These are phyloP conservation scores for Dolichopus griseipennis DNA, from an alignment of 2,888 invertebrate species.

Conservation along the genomic window DNA sequence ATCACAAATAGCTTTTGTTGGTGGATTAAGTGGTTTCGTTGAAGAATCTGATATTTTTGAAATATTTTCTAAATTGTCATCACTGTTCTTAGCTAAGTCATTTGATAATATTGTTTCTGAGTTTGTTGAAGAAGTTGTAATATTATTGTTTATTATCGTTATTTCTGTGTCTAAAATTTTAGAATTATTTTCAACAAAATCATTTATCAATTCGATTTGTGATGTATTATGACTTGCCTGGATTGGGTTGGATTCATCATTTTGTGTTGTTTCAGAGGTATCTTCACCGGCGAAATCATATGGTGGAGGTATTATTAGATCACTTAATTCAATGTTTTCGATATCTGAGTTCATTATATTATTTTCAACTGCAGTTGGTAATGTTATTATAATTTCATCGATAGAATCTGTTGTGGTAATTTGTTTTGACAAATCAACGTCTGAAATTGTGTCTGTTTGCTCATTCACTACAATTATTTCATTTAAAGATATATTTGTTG, in stretches of 20 bases:
- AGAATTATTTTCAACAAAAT: slow-evolving; percentile 16
- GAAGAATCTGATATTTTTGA: too few relatives aligned
- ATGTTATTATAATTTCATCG: too few relatives aligned
- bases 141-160: slow-evolving; percentile 7
- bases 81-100: too few relatives aligned
- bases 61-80: too few relatives aligned
- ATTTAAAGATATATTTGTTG: too few relatives aligned
- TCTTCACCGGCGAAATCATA: slow-evolving; percentile 16
- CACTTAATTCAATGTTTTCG: neutral
- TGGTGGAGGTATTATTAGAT: neutral
- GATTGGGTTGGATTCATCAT: slow-evolving; percentile 12
- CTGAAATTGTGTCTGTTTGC: too few relatives aligned
- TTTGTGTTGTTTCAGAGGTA: slow-evolving; percentile 14
- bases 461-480: too few relatives aligned
- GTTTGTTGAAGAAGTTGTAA: slow-evolving; percentile 15
- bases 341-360: neutral
- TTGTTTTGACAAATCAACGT: too few relatives aligned
- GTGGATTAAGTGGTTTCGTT: too few relatives aligned
- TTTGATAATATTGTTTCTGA: slow-evolving; percentile 7
- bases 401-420: too few relatives aligned
- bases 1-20: too few relatives aligned
- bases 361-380: too few relatives aligned
- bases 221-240: slow-evolving; percentile 15
- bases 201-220: slow-evolving; percentile 18
- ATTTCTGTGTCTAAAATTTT: slow-evolving; percentile 18